Conservation (phyloP, 2,113 vertebrate genomes). For the Castor canadensis region DNA sequence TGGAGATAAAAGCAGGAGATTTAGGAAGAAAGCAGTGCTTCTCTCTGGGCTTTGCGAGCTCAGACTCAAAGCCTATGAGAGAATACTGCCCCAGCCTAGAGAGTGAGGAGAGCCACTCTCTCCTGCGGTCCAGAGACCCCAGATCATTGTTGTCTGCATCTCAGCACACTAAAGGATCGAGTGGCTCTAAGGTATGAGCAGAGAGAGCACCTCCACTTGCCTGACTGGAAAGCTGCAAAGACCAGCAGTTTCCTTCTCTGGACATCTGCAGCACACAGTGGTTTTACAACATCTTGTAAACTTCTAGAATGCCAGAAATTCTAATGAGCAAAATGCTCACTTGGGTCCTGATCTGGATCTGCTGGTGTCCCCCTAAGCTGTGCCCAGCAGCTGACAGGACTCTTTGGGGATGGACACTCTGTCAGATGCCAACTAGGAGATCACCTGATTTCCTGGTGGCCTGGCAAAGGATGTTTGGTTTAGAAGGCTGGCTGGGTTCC, state of each 20-base stretch:
- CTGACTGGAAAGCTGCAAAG: background rate
- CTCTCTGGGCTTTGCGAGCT: background rate
- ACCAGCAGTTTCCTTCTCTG: background rate
- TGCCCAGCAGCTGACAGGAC: background rate
- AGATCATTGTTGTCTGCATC: background rate
- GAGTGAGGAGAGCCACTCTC: background rate
- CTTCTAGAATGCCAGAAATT: background rate
- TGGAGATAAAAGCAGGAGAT: conserved; percentile 20
- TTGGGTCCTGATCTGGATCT: background rate
- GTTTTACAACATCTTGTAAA: background rate
- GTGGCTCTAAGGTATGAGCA: background rate
- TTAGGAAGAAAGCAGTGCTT: conserved; percentile 30
- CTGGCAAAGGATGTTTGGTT: background rate
- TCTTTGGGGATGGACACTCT: background rate
- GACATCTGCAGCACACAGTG: background rate
- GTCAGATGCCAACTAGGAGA: background rate
- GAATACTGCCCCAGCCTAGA: background rate
- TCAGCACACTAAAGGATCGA: background rate
- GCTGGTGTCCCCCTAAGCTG: background rate
- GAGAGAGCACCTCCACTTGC: background rate
- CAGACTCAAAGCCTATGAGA: background rate
- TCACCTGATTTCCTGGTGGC: background rate
- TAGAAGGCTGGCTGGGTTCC: background rate
- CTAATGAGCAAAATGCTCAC: background rate
- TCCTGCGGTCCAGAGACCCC: background rate